Percentiles rank a stretch among this genome's conserved stretches.
Conservation (phyloP, 1,140 invertebrate genomes). For the Metopolophium dirhodum region DNA sequence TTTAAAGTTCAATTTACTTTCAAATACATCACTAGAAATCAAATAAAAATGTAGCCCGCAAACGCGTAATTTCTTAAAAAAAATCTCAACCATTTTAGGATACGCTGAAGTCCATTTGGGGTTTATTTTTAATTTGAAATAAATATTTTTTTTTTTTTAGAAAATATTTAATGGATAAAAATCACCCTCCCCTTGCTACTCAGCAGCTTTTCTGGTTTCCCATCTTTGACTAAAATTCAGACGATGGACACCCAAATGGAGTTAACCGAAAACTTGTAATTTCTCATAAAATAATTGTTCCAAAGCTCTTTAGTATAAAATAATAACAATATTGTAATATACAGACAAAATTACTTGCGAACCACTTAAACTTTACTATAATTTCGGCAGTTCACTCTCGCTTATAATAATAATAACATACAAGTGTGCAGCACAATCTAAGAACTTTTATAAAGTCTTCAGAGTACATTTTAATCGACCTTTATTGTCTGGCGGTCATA, state of each 20-base stretch:
- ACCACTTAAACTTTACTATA: not conserved
- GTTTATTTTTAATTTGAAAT: not conserved
- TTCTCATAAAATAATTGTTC: not conserved
- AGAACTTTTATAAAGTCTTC: not conserved
- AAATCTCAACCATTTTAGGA: not conserved
- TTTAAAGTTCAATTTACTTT: not conserved
- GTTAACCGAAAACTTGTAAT: not conserved
- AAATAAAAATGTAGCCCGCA: not conserved
- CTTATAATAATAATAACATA: not conserved
- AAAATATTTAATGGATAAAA: not conserved
- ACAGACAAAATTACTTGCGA: not conserved
- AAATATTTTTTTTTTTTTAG: too few relatives aligned
- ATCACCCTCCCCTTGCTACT: not conserved
- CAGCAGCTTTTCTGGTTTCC: not conserved
- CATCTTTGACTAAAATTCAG: not conserved
- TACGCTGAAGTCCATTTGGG: not conserved
- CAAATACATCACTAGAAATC: not conserved
- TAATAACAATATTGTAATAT: slow-evolving; percentile 9
- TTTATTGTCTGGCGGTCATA: not conserved
- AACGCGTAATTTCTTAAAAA: not conserved
- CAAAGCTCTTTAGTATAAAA: not conserved
- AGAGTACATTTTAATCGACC: not conserved
- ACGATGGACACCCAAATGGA: not conserved
- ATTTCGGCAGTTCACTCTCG: not conserved
- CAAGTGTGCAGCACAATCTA: not conserved